phyloP scores from a whole-genome alignment of 1,140 invertebrate species.

The Plodia interpunctella region DNA sequence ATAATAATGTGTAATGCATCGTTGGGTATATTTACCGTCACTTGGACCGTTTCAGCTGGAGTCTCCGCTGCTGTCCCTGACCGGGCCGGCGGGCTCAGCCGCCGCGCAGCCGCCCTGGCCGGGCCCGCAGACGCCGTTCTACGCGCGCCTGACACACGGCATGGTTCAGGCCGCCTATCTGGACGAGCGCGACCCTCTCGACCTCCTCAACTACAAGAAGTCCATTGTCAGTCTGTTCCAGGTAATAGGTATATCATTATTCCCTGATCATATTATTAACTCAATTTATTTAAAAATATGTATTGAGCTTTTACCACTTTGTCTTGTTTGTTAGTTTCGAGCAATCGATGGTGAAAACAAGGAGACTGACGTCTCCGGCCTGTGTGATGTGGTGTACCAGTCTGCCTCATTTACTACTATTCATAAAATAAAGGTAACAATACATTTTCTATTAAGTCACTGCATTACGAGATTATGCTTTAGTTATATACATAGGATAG shows the following conservation, averaged over 20 bases:
- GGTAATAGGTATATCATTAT: slow-evolving; percentile 30
- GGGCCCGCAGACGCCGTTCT: slow-evolving; percentile 33
- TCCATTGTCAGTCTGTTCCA: slow-evolving; percentile 57
- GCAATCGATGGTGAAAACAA: slow-evolving; percentile 39
- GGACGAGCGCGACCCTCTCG: slow-evolving; percentile 34
- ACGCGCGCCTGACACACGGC: slow-evolving; percentile 45
- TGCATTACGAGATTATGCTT: not conserved
- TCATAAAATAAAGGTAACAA: slow-evolving; percentile 51
- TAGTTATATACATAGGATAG: not conserved
- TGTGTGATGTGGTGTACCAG: slow-evolving; percentile 45
- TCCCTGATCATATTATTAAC: too few relatives aligned
- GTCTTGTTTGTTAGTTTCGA: slow-evolving; percentile 42
- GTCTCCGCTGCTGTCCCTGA: slow-evolving; percentile 34
- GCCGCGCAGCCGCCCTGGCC: slow-evolving; percentile 37
- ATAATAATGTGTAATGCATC: not conserved
- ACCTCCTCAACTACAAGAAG: slow-evolving; percentile 52
- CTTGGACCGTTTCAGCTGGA: slow-evolving; percentile 31
- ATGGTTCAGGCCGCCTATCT: slow-evolving; percentile 33
- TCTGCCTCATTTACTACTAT: slow-evolving; percentile 32
- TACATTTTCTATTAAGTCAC: not conserved
- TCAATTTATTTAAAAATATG: too few relatives aligned
- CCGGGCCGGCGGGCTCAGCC: slow-evolving; percentile 45
- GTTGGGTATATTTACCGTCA: not conserved
- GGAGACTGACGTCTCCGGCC: slow-evolving; percentile 53
- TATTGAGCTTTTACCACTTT: not conserved